phyloP scores from a whole-genome alignment of 2,113 vertebrate genomes.

The Drymodes brunneopygia region DNA sequence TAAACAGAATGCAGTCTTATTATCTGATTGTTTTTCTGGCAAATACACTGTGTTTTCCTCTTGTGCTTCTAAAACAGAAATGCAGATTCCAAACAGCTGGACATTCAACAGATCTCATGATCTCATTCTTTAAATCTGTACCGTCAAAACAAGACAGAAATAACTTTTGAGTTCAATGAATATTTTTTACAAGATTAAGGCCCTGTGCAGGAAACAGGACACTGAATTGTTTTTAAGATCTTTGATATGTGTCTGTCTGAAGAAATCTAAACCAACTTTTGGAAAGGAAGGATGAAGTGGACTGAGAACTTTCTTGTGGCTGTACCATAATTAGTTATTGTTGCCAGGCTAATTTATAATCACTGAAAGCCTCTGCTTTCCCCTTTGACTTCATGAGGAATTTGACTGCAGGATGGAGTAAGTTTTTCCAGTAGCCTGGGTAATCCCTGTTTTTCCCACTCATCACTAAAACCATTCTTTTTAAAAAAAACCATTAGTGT shows the following conservation, averaged over 20 bases:
- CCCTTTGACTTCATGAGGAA: neutral
- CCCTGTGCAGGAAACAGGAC: neutral
- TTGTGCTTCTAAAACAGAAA: neutral
- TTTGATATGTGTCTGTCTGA: neutral
- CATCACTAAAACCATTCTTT: neutral
- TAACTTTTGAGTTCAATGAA: neutral
- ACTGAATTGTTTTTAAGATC: neutral
- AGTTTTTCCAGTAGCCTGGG: neutral
- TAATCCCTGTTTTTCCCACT: neutral
- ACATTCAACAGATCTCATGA: slow-evolving; percentile 9
- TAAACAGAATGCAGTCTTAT: neutral
- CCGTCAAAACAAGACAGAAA: slow-evolving; percentile 41
- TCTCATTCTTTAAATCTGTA: slow-evolving; percentile 36
- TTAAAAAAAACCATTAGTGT: neutral
- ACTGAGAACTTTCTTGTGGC: neutral
- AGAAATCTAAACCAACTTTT: neutral
- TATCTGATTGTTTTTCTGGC: slow-evolving; percentile 7
- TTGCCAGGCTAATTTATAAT: neutral
- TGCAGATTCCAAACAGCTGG: slow-evolving; percentile 18
- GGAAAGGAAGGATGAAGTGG: neutral
- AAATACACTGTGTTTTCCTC: slow-evolving; percentile 5
- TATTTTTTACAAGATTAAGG: neutral
- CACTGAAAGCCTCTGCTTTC: neutral
- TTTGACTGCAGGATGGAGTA: neutral
- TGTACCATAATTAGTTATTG: neutral